phyloP scores from a whole-genome alignment of 2,113 vertebrate genomes.

The Urocolius indicus region DNA sequence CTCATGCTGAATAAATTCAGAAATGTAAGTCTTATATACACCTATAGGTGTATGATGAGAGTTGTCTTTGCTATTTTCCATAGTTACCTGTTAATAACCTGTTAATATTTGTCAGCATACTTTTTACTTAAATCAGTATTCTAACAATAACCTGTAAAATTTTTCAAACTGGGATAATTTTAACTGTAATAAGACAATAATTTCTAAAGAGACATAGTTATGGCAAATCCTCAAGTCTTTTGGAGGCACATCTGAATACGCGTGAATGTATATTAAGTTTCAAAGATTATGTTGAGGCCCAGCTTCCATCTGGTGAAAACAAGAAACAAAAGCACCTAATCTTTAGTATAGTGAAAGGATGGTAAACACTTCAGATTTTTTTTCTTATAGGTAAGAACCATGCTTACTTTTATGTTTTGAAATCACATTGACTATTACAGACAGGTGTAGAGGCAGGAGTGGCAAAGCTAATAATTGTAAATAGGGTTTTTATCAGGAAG shows the following conservation, averaged over 20 bases:
- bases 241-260: not conserved
- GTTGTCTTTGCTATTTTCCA: not conserved
- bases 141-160: not conserved
- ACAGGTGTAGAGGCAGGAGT: not conserved
- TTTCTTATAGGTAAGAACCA: not conserved
- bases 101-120: not conserved
- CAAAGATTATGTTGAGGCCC: not conserved
- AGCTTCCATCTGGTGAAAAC: not conserved
- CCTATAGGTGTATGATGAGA: not conserved
- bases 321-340: not conserved
- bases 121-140: fast-evolving
- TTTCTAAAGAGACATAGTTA: not conserved
- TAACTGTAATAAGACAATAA: not conserved
- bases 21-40: not conserved
- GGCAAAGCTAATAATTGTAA: not conserved
- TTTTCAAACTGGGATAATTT: not conserved
- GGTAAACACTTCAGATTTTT: not conserved
- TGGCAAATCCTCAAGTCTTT: not conserved
- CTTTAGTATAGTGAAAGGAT: not conserved
- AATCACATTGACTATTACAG: not conserved
- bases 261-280: too few relatives aligned
- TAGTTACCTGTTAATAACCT: not conserved
- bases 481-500: not conserved
- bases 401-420: not conserved
- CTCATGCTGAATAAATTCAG: not conserved